Conservation (phyloP, 2,797 vertebrate species). For the Eupleurogrammus muticus region DNA sequence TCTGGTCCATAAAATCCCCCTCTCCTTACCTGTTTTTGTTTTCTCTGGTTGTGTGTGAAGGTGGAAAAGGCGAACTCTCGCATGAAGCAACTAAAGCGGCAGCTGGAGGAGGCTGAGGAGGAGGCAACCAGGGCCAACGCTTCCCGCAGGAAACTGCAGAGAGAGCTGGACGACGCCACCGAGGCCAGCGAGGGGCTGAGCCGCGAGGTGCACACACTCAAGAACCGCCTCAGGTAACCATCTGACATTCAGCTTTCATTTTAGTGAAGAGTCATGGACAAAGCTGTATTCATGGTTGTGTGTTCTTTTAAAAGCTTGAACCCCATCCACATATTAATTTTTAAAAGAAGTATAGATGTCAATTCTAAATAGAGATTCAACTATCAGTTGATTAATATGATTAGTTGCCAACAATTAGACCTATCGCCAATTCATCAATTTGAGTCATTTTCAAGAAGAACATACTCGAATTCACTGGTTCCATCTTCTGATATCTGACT, state of each 20-base stretch:
- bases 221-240: conserved; percentile 93
- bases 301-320: too few species aligned
- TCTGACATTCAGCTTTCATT: not conserved
- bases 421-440: too few species aligned
- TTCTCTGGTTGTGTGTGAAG: conserved; percentile 68
- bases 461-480: too few species aligned
- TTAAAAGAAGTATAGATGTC: too few species aligned
- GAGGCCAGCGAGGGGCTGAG: conserved; percentile 95
- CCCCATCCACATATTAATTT: not conserved
- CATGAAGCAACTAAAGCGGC: conserved; percentile 97
- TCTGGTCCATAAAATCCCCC: not conserved
- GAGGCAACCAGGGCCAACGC: conserved; percentile 95
- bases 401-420: too few species aligned
- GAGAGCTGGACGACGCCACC: conserved; percentile 94
- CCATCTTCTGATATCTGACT: too few species aligned
- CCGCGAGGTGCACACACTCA: conserved; percentile 95
- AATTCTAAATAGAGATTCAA: too few species aligned
- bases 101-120: conserved; percentile 97
- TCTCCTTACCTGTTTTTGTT: not conserved
- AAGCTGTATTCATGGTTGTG: not conserved
- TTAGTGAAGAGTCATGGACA: not conserved
- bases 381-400: too few species aligned
- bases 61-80: conserved; percentile 95
- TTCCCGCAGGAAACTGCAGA: conserved; percentile 95
- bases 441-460: too few species aligned